Conservation (phyloP, 2,113 vertebrate genomes). For the Tragelaphus scriptus region DNA sequence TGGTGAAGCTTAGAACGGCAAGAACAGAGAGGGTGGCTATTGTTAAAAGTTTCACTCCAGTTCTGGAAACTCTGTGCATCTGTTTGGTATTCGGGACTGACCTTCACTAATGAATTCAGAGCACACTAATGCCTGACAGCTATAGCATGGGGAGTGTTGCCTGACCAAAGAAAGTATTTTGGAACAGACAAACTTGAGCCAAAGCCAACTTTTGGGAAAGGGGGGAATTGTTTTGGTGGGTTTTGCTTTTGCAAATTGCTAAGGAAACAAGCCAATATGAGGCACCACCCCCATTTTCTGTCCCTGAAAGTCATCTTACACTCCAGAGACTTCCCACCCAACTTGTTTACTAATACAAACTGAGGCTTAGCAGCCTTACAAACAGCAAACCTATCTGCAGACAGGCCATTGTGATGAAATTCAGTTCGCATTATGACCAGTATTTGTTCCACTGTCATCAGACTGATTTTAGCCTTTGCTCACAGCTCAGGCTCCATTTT, state of each 20-base stretch:
- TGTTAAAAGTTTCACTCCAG: background rate
- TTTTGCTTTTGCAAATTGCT: constrained; percentile 41
- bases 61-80: constrained; percentile 2
- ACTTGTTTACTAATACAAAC: constrained; percentile 16
- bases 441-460: background rate
- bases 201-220: constrained; percentile 23
- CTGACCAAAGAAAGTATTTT: constrained; percentile 36
- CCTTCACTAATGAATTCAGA: constrained; percentile 44
- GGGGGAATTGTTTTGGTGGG: background rate
- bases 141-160: background rate
- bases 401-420: background rate
- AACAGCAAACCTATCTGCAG: background rate
- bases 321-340: background rate
- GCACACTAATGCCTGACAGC: constrained; percentile 24
- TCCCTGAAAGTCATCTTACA: constrained; percentile 18
- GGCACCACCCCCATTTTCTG: background rate
- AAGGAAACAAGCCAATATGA: constrained; percentile 12
- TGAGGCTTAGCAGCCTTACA: background rate
- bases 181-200: constrained; percentile 45
- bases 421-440: background rate
- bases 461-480: background rate
- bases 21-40: background rate
- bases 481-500: background rate
- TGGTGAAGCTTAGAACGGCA: background rate
- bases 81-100: constrained; percentile 45